Evolutionary conservation across 1,140 invertebrate species (phyloP), one percentile per base, ranked within the genome.

Genomic region (Drosophila pallidifrons): DNA sequence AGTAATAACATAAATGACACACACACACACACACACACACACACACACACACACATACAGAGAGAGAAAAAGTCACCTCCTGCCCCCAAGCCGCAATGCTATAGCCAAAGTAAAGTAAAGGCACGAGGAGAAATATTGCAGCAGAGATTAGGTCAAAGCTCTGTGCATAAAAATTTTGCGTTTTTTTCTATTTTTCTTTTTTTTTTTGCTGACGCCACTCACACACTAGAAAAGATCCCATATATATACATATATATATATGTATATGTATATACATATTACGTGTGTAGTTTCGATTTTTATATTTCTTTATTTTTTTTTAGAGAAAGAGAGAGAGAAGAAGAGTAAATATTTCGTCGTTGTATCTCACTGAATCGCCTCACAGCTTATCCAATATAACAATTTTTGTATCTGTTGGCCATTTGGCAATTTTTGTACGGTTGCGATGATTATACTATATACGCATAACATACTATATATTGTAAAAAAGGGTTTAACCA

Each of bases 71-170:
- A 59, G 47, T 49, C 46, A 60, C 25, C 20, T 16, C 11, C 13
- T 15, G 15, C 16, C 46, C 46, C 11, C 15, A 10, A 30, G 28
- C 65, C 57, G 13, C 49, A 49, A 7, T 43, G 38, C 55, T 58
- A 20, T 69, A 43, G 72, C 72, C 52, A 59, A 71, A 58, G 55
- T 67, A 66, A 63, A 65, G 75, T 54, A 75, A 75, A 78, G 76
- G 77, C 67, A 82, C 82, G 67, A 88, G 72, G 43, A 82, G 77
- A 88, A 87, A 87, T 87, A 87, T 87, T 87, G 83, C 82, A 88
- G 77, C 83, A 82, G 83, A 87, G 82, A 88, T 87, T 87, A 88
- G 82, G 82, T 87, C 82, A 87, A 87, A 87, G 82, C 82, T 87
- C 82, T 88, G 72, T 88, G 82, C 78, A 85, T 81, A 71, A 81